Percentiles rank a stretch among this genome's conserved stretches.
These are phyloP conservation scores for Siniperca scherzeri DNA, from an alignment of 2,797 vertebrate species.

Conservation along the genomic window DNA sequence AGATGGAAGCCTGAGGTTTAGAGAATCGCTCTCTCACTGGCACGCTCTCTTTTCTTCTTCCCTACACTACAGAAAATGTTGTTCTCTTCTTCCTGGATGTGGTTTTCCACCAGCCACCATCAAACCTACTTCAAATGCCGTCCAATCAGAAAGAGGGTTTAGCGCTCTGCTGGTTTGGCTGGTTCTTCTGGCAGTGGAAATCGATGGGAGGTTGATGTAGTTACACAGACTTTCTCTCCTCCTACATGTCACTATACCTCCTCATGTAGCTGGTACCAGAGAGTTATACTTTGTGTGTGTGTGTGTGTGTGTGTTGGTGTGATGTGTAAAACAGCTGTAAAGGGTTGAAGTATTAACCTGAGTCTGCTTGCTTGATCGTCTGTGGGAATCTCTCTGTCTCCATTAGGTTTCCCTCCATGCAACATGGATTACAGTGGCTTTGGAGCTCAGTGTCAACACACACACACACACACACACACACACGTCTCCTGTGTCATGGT, in stretches of 20 bases:
- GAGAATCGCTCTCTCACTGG: not conserved
- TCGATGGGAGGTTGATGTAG: not conserved
- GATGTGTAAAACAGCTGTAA: not conserved
- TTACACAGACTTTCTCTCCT: not conserved
- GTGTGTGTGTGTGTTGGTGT: not conserved
- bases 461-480: not conserved
- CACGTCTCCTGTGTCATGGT: not conserved
- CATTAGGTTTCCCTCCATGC: conserved; percentile 20
- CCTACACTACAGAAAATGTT: not conserved
- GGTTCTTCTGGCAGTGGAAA: not conserved
- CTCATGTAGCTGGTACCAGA: not conserved
- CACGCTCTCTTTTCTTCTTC: not conserved
- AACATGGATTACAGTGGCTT: conserved; percentile 4
- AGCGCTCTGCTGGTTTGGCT: not conserved
- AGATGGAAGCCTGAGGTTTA: conserved; percentile 32
- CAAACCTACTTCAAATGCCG: conserved; percentile 7
- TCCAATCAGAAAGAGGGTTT: conserved; percentile 1
- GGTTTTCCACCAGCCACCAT: not conserved
- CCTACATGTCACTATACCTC: too few relatives aligned
- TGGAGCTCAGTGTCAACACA: not conserved
- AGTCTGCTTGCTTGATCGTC: not conserved
- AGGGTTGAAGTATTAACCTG: not conserved
- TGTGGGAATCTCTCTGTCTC: not conserved
- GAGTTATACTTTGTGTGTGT: too few relatives aligned
- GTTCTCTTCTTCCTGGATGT: not conserved